Evolutionary conservation across 1,140 invertebrate genomes (phyloP).

Genomic region (Penaeus vannamei): DNA sequence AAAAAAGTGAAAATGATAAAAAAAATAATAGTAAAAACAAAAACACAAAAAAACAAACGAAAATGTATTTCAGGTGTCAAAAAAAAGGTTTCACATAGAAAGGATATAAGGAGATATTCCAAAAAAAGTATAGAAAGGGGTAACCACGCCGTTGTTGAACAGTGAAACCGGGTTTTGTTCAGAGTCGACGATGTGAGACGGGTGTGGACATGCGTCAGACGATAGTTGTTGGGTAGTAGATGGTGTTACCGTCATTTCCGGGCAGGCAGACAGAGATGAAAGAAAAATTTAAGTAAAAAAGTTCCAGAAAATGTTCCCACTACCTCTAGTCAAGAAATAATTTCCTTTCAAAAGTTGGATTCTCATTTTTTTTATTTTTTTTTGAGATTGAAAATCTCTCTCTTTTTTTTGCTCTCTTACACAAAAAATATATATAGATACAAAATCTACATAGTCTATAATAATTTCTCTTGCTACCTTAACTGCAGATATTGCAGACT

Average conservation of each 20-base stretch:
- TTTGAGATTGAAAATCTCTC: too few relatives aligned
- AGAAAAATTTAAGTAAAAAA: conserved; percentile 60
- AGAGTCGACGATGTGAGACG: conserved; percentile 39
- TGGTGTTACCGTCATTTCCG: conserved; percentile 55
- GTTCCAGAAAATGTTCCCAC: conserved; percentile 12
- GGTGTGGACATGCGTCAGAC: conserved; percentile 43
- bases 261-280: conserved; percentile 58
- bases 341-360: conserved; percentile 32
- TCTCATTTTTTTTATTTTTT: not conserved
- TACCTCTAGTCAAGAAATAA: conserved; percentile 26
- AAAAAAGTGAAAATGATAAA: not conserved
- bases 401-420: too few relatives aligned
- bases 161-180: conserved; percentile 42
- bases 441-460: too few relatives aligned
- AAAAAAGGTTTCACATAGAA: conserved; percentile 5
- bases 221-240: conserved; percentile 32
- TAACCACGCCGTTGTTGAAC: conserved; percentile 49
- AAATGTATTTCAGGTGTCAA: not conserved
- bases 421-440: too few relatives aligned
- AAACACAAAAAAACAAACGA: conserved; percentile 5
- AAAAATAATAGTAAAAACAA: conserved; percentile 7
- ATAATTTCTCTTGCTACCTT: too few relatives aligned
- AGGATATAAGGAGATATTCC: conserved; percentile 22
- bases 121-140: conserved; percentile 28
- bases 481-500: too few relatives aligned